phyloP scores from a whole-genome alignment of 1,140 invertebrate species.

The Diprion similis region DNA sequence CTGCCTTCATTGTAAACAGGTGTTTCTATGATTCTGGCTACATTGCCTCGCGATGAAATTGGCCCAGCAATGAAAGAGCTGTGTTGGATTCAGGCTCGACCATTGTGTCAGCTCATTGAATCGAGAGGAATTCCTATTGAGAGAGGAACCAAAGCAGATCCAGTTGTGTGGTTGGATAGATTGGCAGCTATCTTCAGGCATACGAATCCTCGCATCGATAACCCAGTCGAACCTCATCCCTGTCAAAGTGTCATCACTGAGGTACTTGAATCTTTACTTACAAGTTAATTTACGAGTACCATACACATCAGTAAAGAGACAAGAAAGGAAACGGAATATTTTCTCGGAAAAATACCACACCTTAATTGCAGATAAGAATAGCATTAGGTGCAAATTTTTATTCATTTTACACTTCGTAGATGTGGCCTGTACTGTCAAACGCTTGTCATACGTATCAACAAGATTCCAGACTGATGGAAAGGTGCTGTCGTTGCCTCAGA shows the following conservation, averaged over 20 bases:
- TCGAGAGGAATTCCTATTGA: slow-evolving; percentile 50
- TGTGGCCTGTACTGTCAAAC: slow-evolving; percentile 86
- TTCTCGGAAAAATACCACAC: slow-evolving; percentile 4
- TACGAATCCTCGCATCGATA: slow-evolving; percentile 69
- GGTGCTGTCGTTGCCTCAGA: slow-evolving; percentile 87
- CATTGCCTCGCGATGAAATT: slow-evolving; percentile 69
- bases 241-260: slow-evolving; percentile 82
- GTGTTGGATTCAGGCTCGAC: slow-evolving; percentile 78
- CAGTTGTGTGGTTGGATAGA: slow-evolving; percentile 92
- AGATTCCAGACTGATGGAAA: slow-evolving; percentile 90
- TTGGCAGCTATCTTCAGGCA: slow-evolving; percentile 89
- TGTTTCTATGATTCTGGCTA: slow-evolving; percentile 68
- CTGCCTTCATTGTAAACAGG: slow-evolving; percentile 51
- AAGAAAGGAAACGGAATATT: no score
- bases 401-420: slow-evolving; percentile 52
- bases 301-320: no score
- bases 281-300: no score
- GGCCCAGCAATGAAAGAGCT: slow-evolving; percentile 78
- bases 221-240: slow-evolving; percentile 74
- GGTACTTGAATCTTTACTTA: slow-evolving; percentile 50
- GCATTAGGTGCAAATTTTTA: slow-evolving; percentile 2
- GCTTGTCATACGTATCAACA: slow-evolving; percentile 79
- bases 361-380: not conserved
- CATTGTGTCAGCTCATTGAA: slow-evolving; percentile 68
- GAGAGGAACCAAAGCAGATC: slow-evolving; percentile 72